Evolutionary conservation across 2,797 vertebrate genomes (phyloP).

Genomic region (Cryptoblepharus egeriae): DNA sequence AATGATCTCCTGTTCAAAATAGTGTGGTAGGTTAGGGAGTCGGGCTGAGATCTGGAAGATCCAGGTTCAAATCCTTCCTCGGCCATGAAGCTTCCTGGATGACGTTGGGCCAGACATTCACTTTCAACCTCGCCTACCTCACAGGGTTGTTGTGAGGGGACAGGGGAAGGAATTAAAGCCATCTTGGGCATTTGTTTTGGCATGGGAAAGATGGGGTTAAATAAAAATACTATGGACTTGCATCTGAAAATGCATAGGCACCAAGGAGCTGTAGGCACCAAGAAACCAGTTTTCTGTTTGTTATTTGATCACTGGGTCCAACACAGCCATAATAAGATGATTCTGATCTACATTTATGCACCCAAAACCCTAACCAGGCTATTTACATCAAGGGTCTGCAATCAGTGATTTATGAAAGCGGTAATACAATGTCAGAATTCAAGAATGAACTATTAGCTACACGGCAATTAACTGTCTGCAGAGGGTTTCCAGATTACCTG

Average conservation of each 20-base stretch:
- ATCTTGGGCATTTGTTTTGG: too few species aligned
- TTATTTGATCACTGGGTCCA: conserved; percentile 46
- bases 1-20: neutral
- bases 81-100: too few species aligned
- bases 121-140: too few species aligned
- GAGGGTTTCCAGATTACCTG: conserved; percentile 63
- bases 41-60: too few species aligned
- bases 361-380: conserved; percentile 15
- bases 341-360: conserved; percentile 43
- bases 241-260: rapidly evolving
- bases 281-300: too few species aligned
- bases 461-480: conserved; percentile 63
- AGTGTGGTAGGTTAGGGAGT: too few species aligned
- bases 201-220: too few species aligned
- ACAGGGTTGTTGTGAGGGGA: too few species aligned
- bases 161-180: too few species aligned
- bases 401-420: conserved; percentile 64
- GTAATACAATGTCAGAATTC: conserved; percentile 36
- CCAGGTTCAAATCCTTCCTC: too few species aligned
- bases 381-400: conserved; percentile 13
- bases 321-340: conserved; percentile 39
- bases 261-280: too few species aligned
- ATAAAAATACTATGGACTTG: neutral
- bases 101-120: too few species aligned
- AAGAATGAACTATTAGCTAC: conserved; percentile 64